A percentile compares a stretch with the other conserved stretches of the same genome.
phyloP scores from a whole-genome alignment of 2,888 invertebrate species.

The Chloroclystis v-ata region DNA sequence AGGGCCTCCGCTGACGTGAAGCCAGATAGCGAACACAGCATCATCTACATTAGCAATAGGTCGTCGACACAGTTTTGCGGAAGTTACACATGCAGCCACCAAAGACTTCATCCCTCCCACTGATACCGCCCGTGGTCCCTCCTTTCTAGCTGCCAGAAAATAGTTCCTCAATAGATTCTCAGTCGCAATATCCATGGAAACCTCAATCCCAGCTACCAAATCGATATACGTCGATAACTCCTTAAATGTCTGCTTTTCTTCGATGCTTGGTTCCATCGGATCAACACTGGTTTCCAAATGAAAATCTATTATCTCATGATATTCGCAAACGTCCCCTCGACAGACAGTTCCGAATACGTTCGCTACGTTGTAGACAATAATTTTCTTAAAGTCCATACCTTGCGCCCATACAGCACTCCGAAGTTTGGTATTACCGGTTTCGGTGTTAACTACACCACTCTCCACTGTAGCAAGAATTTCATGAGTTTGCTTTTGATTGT shows the following conservation, averaged over 20 bases:
- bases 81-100: conserved; percentile 49
- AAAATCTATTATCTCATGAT: conserved; percentile 53
- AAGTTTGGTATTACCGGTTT: conserved; percentile 41
- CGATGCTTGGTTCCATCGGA: conserved; percentile 32
- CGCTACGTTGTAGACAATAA: conserved; percentile 50
- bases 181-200: conserved; percentile 42
- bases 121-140: conserved; percentile 49
- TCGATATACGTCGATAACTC: conserved; percentile 53
- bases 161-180: conserved; percentile 55
- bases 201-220: conserved; percentile 51
- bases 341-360: conserved; percentile 60
- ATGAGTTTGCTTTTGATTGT: conserved; percentile 53
- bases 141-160: conserved; percentile 61
- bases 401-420: conserved; percentile 64
- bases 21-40: conserved; percentile 66
- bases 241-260: conserved; percentile 47
- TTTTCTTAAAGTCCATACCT: conserved; percentile 61
- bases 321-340: conserved; percentile 57
- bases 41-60: conserved; percentile 52
- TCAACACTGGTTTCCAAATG: conserved; percentile 46
- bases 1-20: conserved; percentile 58
- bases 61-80: conserved; percentile 61
- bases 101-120: conserved; percentile 55
- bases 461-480: conserved; percentile 52
- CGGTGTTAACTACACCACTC: conserved; percentile 47